A percentile compares a stretch with the other conserved stretches of the same genome.
Conservation (phyloP, 1,140 invertebrate species). For the Cotesia typhae region DNA sequence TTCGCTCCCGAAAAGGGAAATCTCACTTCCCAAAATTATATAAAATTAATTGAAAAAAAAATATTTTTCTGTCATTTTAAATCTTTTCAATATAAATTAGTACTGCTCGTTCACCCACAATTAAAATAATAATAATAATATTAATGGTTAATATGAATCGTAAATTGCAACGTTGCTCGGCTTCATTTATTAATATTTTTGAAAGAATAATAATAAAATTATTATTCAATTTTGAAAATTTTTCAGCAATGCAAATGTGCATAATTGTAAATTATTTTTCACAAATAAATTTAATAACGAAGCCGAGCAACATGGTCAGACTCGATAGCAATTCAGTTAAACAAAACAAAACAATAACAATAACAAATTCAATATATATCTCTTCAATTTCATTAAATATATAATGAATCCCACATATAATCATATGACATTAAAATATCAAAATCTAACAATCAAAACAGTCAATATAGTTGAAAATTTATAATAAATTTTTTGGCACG, state of each 20-base stretch:
- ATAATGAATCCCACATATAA: not conserved
- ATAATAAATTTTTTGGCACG: constrained; percentile 19
- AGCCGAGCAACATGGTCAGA: constrained; percentile 57
- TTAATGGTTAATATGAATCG: not conserved
- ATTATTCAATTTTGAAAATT: not conserved
- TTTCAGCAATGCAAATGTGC: not conserved
- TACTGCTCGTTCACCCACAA: constrained; percentile 13
- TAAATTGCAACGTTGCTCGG: constrained; percentile 26
- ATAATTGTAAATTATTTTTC: not conserved
- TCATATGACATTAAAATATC: constrained; percentile 41
- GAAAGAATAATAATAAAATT: too few relatives aligned
- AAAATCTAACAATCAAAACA: constrained; percentile 38
- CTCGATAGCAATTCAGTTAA: constrained; percentile 56
- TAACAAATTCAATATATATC: constrained; percentile 49
- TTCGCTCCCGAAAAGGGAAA: not conserved
- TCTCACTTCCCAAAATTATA: not conserved
- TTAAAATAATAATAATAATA: not conserved
- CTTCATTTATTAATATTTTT: constrained; percentile 16
- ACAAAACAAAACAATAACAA: constrained; percentile 64
- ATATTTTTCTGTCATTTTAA: not conserved
- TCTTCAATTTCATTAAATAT: not conserved
- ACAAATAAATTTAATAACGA: constrained; percentile 37
- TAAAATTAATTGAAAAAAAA: not conserved
- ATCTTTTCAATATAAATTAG: constrained; percentile 1
- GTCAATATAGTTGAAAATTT: constrained; percentile 33